phyloP scores from a whole-genome alignment of 2,888 invertebrate species.

The Rhogogaster chlorosoma region DNA sequence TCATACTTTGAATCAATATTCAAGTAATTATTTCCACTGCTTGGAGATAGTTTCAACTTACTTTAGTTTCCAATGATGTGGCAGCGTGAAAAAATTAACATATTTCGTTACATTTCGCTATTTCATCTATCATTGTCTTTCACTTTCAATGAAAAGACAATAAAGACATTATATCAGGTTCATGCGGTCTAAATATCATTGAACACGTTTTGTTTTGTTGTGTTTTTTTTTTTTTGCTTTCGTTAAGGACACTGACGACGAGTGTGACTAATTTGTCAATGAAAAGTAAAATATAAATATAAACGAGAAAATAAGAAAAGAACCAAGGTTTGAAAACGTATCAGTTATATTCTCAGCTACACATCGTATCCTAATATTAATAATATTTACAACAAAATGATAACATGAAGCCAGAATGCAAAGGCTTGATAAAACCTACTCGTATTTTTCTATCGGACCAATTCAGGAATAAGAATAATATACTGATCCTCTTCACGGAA shows the following conservation, averaged over 20 bases:
- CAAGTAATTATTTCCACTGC: conserved; percentile 69
- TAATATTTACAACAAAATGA: not conserved
- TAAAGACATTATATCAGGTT: not conserved
- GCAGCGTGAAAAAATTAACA: conserved; percentile 71
- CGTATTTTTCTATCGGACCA: not conserved
- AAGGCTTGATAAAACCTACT: not conserved
- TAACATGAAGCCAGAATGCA: not conserved
- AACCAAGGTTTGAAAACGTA: not conserved
- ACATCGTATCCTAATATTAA: not conserved
- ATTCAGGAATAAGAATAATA: not conserved
- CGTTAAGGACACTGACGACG: no score
- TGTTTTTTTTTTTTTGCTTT: no score
- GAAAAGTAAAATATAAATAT: not conserved
- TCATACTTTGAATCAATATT: conserved; percentile 70
- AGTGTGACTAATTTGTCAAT: no score
- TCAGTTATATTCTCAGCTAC: not conserved
- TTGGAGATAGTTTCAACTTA: conserved; percentile 74
- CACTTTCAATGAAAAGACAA: not conserved
- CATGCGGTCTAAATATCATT: not conserved
- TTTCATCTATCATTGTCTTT: not conserved
- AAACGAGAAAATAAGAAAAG: not conserved
- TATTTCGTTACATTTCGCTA: conserved; percentile 56
- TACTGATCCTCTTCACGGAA: not conserved
- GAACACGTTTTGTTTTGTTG: not conserved
- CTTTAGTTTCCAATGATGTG: conserved; percentile 68